phyloP scores from a whole-genome alignment of 2,888 invertebrate species.

The Lypha dubia region DNA sequence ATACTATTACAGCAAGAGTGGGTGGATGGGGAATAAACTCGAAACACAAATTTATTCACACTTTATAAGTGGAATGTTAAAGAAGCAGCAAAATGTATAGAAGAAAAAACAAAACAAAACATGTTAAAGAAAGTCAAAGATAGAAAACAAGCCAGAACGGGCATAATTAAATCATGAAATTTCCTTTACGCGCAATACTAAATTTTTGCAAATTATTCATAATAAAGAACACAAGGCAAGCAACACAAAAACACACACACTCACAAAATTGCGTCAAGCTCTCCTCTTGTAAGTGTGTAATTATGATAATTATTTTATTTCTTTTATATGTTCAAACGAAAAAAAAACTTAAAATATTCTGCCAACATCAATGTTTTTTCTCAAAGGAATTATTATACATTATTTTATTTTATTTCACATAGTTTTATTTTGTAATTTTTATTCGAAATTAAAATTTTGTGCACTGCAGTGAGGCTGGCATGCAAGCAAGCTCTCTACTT shows the following conservation, averaged over 20 bases:
- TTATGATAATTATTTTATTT: constrained; percentile 61
- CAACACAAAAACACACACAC: no score
- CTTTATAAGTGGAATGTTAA: constrained; percentile 17
- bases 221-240: constrained; percentile 7
- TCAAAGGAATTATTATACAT: constrained; percentile 44
- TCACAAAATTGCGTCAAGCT: no score
- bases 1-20: constrained; percentile 48
- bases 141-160: background rate
- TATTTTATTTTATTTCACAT: constrained; percentile 35
- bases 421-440: constrained; percentile 30
- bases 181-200: constrained; percentile 47
- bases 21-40: constrained; percentile 43
- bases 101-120: constrained; percentile 1
- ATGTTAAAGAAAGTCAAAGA: constrained; percentile 39
- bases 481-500: background rate
- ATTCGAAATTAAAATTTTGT: constrained; percentile 19
- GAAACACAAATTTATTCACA: constrained; percentile 53
- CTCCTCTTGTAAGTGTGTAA: constrained; percentile 53
- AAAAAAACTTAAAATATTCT: constrained; percentile 8
- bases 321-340: background rate
- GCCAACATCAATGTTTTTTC: constrained; percentile 41
- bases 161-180: constrained; percentile 40
- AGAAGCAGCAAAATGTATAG: background rate
- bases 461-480: background rate
- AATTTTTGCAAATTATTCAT: constrained; percentile 39